Evolutionary conservation across 2,113 vertebrate genomes (phyloP).

Genomic region (Equus quagga): DNA sequence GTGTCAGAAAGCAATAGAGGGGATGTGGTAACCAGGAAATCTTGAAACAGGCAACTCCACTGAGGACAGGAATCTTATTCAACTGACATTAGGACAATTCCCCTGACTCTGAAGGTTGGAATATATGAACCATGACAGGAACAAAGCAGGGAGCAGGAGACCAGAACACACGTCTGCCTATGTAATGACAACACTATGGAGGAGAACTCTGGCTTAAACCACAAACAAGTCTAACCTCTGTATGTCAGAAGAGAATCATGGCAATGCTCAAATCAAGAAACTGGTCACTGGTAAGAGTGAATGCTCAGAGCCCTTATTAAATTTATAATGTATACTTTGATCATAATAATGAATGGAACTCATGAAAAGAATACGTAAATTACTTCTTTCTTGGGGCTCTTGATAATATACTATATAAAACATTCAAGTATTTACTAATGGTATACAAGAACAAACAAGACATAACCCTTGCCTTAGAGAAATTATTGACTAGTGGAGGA

Average conservation of each 20-base stretch:
- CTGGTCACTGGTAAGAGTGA: neutral
- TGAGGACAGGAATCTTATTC: neutral
- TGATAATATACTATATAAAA: neutral
- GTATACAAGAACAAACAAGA: neutral
- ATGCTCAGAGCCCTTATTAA: conserved; percentile 18
- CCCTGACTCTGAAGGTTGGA: neutral
- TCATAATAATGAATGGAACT: neutral
- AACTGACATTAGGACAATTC: neutral
- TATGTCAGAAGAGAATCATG: neutral
- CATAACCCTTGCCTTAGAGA: neutral
- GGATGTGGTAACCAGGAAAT: neutral
- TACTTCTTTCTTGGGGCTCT: neutral
- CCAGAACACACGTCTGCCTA: neutral
- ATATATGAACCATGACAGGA: neutral
- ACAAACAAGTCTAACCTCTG: neutral
- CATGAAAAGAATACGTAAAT: neutral
- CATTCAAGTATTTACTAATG: neutral
- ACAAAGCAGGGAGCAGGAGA: neutral
- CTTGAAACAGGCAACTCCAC: neutral
- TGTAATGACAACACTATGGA: neutral
- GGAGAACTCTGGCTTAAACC: neutral
- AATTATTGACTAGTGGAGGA: neutral
- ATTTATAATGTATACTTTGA: neutral
- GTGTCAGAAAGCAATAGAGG: neutral
- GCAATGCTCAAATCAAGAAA: neutral